phyloP scores from a whole-genome alignment of 2,113 vertebrate genomes.

The Reinhardtius hippoglossoides region DNA sequence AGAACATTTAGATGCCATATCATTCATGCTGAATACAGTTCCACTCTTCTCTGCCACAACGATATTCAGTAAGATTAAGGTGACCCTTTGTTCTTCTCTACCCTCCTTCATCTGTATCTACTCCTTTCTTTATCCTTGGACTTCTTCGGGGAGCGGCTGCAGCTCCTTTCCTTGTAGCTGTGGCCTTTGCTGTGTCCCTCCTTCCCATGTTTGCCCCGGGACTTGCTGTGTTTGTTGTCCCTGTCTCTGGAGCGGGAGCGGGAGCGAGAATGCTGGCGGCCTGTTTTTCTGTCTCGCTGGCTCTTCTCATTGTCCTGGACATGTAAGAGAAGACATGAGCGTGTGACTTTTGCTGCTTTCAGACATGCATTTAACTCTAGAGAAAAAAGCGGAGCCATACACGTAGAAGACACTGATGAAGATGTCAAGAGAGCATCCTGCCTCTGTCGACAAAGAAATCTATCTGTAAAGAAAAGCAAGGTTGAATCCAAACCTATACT shows the following conservation, averaged over 20 bases:
- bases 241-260: conserved; percentile 83
- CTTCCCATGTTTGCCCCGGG: conserved; percentile 78
- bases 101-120: conserved; percentile 81
- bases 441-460: too few species aligned
- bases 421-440: too few species aligned
- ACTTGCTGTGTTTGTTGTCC: conserved; percentile 75
- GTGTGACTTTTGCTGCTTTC: not conserved
- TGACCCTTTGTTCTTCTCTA: not conserved
- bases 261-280: conserved; percentile 76
- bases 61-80: not conserved
- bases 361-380: not conserved
- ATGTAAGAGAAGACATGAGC: not conserved
- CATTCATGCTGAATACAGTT: conserved; percentile 3
- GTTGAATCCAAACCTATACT: too few species aligned
- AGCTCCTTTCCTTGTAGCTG: conserved; percentile 75
- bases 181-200: conserved; percentile 79
- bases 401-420: too few species aligned
- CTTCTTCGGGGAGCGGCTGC: conserved; percentile 87
- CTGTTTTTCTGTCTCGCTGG: conserved; percentile 78
- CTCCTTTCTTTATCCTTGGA: conserved; percentile 89
- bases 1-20: not conserved
- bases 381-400: too few species aligned
- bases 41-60: not conserved
- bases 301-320: conserved; percentile 80
- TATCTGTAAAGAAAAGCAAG: too few species aligned